phyloP scores from a whole-genome alignment of 2,113 vertebrate genomes.

The Macaca mulatta region DNA sequence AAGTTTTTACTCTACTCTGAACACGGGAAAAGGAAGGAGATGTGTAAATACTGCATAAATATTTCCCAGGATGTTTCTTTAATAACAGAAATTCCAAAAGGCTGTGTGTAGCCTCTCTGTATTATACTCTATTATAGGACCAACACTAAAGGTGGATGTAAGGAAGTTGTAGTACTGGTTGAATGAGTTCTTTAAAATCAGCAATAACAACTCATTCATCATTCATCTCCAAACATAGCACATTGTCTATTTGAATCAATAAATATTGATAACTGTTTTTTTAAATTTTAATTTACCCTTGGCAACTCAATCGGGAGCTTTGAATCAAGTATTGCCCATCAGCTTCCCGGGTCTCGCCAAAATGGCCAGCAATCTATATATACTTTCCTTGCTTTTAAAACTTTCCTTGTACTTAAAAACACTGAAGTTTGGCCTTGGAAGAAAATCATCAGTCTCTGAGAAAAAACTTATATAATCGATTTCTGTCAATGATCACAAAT shows the following conservation, averaged over 20 bases:
- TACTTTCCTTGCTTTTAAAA: neutral
- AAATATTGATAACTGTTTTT: neutral
- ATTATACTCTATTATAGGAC: neutral
- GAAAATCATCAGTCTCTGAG: neutral
- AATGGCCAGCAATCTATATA: neutral
- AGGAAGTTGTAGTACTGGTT: neutral
- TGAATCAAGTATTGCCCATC: neutral
- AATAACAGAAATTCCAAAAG: neutral
- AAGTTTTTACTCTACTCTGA: neutral
- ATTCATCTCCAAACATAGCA: neutral
- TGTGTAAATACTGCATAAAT: neutral
- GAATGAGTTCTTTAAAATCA: constrained; percentile 16
- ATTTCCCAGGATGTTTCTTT: neutral
- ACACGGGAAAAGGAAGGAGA: neutral
- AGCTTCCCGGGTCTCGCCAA: neutral
- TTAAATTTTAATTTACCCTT: neutral
- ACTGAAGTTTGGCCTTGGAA: neutral
- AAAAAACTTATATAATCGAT: neutral
- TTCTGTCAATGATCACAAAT: neutral
- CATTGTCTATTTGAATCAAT: neutral
- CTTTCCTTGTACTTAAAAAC: neutral
- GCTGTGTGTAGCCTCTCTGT: neutral
- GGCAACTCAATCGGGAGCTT: neutral
- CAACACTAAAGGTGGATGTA: neutral
- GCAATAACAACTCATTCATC: neutral